Evolutionary conservation across 2,888 invertebrate species (phyloP).

Genomic region (Acanthococcus lagerstroemiae): DNA sequence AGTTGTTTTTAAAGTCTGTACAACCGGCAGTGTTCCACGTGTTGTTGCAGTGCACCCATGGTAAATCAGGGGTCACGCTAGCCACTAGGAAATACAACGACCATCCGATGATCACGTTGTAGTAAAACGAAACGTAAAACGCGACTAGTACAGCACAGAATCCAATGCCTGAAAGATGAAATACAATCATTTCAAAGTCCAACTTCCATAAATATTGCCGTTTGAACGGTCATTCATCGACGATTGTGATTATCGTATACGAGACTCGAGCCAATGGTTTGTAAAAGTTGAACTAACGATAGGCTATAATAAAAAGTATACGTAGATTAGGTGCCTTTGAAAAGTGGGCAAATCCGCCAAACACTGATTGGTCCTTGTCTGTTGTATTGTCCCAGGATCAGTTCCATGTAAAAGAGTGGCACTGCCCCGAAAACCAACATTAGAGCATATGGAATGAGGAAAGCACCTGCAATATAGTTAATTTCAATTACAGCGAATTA

Average conservation of each 20-base stretch:
- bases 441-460: conserved; percentile 62
- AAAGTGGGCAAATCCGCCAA: conserved; percentile 74
- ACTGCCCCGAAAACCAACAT: conserved; percentile 67
- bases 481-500: not conserved
- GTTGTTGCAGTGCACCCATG: conserved; percentile 73
- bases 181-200: conserved; percentile 18
- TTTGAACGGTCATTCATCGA: not conserved
- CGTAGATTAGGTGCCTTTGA: conserved; percentile 71
- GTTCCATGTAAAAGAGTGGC: conserved; percentile 68
- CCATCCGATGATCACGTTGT: conserved; percentile 80
- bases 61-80: conserved; percentile 56
- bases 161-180: conserved; percentile 55
- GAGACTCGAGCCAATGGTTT: not conserved
- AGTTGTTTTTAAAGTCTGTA: conserved; percentile 52
- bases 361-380: conserved; percentile 64
- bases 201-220: not conserved
- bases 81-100: conserved; percentile 68
- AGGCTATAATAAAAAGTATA: too few species aligned
- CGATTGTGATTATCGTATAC: not conserved
- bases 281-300: too few species aligned
- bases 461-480: conserved; percentile 55
- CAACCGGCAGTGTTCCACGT: conserved; percentile 68
- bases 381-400: conserved; percentile 65
- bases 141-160: conserved; percentile 70
- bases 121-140: conserved; percentile 70